These are phyloP conservation scores for Lutjanus erythropterus DNA, from an alignment of 2,113 vertebrate genomes.

Conservation along the genomic window DNA sequence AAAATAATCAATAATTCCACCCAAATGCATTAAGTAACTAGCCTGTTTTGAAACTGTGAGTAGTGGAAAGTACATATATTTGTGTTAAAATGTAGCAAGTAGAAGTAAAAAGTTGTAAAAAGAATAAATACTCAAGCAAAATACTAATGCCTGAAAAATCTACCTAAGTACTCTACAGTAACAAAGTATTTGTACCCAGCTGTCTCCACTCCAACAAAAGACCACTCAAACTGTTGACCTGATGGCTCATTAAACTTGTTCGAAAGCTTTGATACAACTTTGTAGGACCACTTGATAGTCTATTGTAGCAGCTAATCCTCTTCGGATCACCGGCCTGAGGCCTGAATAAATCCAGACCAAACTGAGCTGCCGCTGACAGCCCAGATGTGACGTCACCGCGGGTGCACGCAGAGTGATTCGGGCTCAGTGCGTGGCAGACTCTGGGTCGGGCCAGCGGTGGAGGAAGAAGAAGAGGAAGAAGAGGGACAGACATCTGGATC, in stretches of 20 bases:
- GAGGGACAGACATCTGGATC: slow-evolving; percentile 51
- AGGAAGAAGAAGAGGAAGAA: neutral
- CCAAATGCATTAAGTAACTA: no score
- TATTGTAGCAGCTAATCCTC: neutral
- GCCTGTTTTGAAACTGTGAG: no score
- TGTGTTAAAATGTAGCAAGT: no score
- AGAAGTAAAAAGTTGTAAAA: no score
- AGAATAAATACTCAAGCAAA: no score
- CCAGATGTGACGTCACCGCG: slow-evolving; percentile 74
- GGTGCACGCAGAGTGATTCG: neutral
- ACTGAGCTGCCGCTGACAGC: slow-evolving; percentile 50
- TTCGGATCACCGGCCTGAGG: slow-evolving; percentile 7
- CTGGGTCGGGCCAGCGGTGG: slow-evolving; percentile 27
- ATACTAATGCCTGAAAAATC: no score
- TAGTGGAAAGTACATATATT: no score
- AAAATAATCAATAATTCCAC: no score
- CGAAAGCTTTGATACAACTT: neutral
- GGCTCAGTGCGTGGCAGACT: slow-evolving; percentile 81
- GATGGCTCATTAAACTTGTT: neutral
- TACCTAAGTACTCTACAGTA: no score
- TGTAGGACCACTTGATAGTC: neutral
- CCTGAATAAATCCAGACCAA: slow-evolving; percentile 42
- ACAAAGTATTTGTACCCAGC: no score
- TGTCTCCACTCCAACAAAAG: neutral
- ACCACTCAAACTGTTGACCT: neutral